phyloP scores from a whole-genome alignment of 2,797 vertebrate genomes.

The Gallinago stenura region DNA sequence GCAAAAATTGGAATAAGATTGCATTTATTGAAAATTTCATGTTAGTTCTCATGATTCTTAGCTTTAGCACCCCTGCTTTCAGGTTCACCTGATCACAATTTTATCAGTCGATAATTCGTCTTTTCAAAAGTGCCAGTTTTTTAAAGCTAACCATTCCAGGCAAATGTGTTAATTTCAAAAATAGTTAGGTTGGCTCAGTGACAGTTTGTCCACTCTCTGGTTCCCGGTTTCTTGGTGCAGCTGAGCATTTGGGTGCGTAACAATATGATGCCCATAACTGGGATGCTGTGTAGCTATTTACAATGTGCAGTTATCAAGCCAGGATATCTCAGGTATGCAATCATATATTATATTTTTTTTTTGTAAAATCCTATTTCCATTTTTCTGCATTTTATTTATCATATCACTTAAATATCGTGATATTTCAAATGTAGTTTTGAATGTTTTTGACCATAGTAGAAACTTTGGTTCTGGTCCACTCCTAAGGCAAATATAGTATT shows the following conservation, averaged over 20 bases:
- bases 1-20: background rate
- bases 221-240: background rate
- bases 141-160: background rate
- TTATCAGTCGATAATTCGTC: accelerated
- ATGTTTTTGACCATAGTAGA: background rate
- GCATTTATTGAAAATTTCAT: background rate
- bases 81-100: background rate
- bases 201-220: background rate
- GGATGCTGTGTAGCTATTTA: background rate
- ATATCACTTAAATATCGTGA: background rate
- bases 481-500: background rate
- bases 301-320: background rate
- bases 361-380: accelerated
- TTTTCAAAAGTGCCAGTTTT: background rate
- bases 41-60: background rate
- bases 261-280: accelerated
- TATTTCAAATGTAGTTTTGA: background rate
- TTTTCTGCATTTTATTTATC: background rate
- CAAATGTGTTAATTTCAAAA: background rate
- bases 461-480: background rate
- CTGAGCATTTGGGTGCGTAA: background rate
- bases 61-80: background rate
- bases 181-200: background rate
- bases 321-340: background rate
- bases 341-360: background rate